Percentiles rank a stretch among this genome's conserved stretches.
phyloP scores from a whole-genome alignment of 2,888 invertebrate genomes.

The Standfussiana lucernea region DNA sequence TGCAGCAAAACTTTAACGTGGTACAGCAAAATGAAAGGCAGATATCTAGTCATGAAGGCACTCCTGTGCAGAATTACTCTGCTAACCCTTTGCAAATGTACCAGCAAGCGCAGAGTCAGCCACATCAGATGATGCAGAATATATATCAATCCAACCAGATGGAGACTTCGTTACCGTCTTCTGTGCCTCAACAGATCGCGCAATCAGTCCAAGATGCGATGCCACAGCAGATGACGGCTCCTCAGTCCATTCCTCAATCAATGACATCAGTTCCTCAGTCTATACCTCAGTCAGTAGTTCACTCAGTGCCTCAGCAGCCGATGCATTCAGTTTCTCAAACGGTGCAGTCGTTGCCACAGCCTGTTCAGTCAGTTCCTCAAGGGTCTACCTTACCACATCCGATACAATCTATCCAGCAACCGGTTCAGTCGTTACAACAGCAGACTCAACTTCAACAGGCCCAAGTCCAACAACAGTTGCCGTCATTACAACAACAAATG shows the following conservation, averaged over 20 bases:
- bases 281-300: constrained; percentile 63
- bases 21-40: constrained; percentile 87
- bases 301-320: constrained; percentile 61
- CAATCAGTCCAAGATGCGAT: constrained; percentile 67
- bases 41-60: constrained; percentile 90
- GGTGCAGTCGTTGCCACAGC: constrained; percentile 57
- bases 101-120: constrained; percentile 79
- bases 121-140: constrained; percentile 73
- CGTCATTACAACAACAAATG: constrained; percentile 55
- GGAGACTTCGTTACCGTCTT: constrained; percentile 72
- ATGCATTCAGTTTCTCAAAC: constrained; percentile 63
- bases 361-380: constrained; percentile 62
- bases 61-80: constrained; percentile 87
- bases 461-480: constrained; percentile 48
- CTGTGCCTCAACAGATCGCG: constrained; percentile 67
- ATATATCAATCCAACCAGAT: constrained; percentile 75
- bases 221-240: constrained; percentile 69
- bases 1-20: constrained; percentile 82
- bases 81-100: constrained; percentile 88
- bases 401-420: constrained; percentile 66
- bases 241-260: constrained; percentile 72
- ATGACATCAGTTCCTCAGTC: constrained; percentile 72
- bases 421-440: constrained; percentile 57
- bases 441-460: constrained; percentile 54
- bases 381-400: constrained; percentile 53